Base-by-base conservation (phyloP, 2,113 vertebrate species). In the Azemiops feae region DNA sequence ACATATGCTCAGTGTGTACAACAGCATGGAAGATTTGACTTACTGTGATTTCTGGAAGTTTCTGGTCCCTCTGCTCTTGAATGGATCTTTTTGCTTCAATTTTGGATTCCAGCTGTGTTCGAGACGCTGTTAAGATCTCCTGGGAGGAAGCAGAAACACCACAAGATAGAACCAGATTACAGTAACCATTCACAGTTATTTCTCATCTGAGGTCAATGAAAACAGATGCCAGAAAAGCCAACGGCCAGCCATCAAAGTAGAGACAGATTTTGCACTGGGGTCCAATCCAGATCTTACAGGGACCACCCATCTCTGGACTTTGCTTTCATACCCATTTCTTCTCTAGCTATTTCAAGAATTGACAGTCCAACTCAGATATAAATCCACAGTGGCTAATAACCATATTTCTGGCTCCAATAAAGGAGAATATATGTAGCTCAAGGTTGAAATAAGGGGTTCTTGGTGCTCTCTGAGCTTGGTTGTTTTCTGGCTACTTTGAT, bases 11-110 rank as follows among this genome's bases (percentile, higher is more conserved):
- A n/a, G 16, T 43, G 12, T 39, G 20, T 64, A 23, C 30, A 25
- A 16, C 53, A 25, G 9, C 14, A 22, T 16, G 14, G 54, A 85
- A 39, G 23, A 25, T 39, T 47, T 5, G 30, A 89, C 88, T 89
- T 22, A 92, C 92, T 34, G 64, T 57, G 18, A 92, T 92, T 92
- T 92, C 92, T 2, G 88, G 88, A 50, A 47, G 5, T 58, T 89
- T 92, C 53, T 92, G 92, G 64, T 43, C 34, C 20, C 88, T 85
- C 11, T 50, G 53, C 39, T 92, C 88, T 58, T 89, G 88, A 69
- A 92, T 3, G 0, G 1, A 25, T 85, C 50, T 89, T 39, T 54
- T 88, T 25, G 92, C 92, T 8, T 92, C 64, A 25, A 20, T 88
- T 89, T 14, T 89, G 39, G 92, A 85, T 85, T 92, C 88, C 92